These are phyloP conservation scores for Burhinus bistriatus DNA, from an alignment of 2,113 vertebrate species.

Conservation along the genomic window DNA sequence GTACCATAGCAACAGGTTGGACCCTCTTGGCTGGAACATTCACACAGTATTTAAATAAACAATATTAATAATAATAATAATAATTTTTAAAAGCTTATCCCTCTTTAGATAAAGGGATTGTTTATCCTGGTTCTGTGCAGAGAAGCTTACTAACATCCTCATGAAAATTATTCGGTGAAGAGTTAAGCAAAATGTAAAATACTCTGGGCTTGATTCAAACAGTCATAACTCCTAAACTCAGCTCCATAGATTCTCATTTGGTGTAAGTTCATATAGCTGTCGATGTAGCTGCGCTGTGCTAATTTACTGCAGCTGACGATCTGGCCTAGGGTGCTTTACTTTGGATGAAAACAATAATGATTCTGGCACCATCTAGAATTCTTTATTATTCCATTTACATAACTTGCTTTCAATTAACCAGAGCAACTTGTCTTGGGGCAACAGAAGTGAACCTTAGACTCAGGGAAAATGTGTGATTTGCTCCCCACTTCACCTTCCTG, in stretches of 20 bases:
- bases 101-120: not conserved
- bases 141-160: not conserved
- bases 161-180: not conserved
- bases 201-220: not conserved
- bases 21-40: not conserved
- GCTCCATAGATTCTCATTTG: not conserved
- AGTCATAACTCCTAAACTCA: not conserved
- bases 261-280: not conserved
- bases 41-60: not conserved
- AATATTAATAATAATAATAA: not conserved
- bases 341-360: not conserved
- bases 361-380: not conserved
- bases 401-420: slow-evolving; percentile 4
- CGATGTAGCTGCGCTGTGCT: not conserved
- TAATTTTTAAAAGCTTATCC: not conserved
- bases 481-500: not conserved
- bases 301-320: not conserved
- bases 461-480: not conserved
- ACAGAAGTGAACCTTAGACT: not conserved
- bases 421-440: not conserved
- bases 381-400: not conserved
- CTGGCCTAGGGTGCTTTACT: not conserved
- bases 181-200: not conserved
- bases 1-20: not conserved
- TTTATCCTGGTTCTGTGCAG: not conserved